Base-by-base conservation (phyloP, 1,140 invertebrate genomes). In the Drosophila orosa region DNA sequence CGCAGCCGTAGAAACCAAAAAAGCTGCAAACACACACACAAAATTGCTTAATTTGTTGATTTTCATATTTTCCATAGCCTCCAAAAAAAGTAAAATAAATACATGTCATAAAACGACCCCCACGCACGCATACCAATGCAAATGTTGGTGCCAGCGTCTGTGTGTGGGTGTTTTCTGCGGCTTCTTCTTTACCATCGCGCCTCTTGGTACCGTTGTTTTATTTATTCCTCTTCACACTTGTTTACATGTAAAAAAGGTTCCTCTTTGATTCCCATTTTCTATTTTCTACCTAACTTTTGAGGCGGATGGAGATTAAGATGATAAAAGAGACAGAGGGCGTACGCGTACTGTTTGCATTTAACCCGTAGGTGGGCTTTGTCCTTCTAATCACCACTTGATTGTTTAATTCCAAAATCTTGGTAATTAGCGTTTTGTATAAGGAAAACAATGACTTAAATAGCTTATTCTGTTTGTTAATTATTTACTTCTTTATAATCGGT, bases 1-100 rank as follows among this genome's bases (percentile, higher is more conserved):
- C 71, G 52, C 73, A 76, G 65, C 44, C 57, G 63, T 40, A 72
- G 55, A 77, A 76, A 72, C 22, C 24, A 27, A 61, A 63, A 72
- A 69, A 17, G 22, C 45, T 59, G 55, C 40, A 67, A 67, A 67
- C 60, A 77, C 42, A 76, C 59, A 56, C 25, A 62, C 54, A 66
- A 58, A 75, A 75, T 78, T 87, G 66, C 66, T 82, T 75, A 47
- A 82, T 87, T 73, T 77, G 66, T 78, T 82, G 63, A 71, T 83
- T 78, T 81, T 69, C 73, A 76, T 76, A 76, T 76, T 76, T 78
- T 67, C 58, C 73, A 50, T 87, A 85, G 76, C 69, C 69, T 83
- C 71, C 68, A 69, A 71, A 72, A 59, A 42, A 62, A 48, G 68
- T 35, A 58, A 72, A 45, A 74, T 58, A 56, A 37, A 69, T 44